Conservation (phyloP, 1,140 invertebrate genomes). For the Trinorchestia longiramus region DNA sequence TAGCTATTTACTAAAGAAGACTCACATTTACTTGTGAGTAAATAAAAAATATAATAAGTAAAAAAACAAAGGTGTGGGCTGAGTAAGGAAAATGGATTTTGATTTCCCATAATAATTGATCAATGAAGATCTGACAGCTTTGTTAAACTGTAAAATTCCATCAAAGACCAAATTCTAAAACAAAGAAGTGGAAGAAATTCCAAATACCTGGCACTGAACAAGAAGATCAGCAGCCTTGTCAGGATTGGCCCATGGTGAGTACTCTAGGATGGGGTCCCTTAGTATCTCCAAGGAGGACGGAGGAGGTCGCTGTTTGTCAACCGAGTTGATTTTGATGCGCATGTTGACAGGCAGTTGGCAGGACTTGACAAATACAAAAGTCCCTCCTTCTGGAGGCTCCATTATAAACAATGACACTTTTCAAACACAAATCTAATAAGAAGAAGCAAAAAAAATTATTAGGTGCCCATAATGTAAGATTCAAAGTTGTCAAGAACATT, state of each 20-base stretch:
- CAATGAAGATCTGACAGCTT: not conserved
- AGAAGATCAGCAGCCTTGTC: constrained; percentile 57
- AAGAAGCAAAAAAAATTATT: not conserved
- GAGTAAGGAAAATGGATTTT: no score
- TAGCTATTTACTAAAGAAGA: no score
- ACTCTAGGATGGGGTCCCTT: constrained; percentile 19
- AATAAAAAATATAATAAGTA: no score
- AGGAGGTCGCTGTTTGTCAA: constrained; percentile 34
- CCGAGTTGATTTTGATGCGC: constrained; percentile 38
- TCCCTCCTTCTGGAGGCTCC: not conserved
- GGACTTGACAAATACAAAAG: constrained; percentile 34
- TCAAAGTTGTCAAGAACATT: no score
- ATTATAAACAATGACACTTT: not conserved
- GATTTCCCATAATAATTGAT: not conserved
- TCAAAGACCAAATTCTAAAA: not conserved
- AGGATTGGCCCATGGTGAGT: constrained; percentile 26
- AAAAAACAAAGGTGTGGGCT: no score
- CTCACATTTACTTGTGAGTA: no score
- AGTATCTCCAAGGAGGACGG: constrained; percentile 17
- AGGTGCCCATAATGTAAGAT: no score
- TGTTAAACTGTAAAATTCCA: not conserved
- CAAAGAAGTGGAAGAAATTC: constrained; percentile 65
- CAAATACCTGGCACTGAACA: constrained; percentile 67
- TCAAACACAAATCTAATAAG: not conserved
- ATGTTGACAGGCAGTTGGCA: constrained; percentile 23